Evolutionary conservation across 2,888 invertebrate genomes (phyloP).

Genomic region (Agrenia bidenticulata): DNA sequence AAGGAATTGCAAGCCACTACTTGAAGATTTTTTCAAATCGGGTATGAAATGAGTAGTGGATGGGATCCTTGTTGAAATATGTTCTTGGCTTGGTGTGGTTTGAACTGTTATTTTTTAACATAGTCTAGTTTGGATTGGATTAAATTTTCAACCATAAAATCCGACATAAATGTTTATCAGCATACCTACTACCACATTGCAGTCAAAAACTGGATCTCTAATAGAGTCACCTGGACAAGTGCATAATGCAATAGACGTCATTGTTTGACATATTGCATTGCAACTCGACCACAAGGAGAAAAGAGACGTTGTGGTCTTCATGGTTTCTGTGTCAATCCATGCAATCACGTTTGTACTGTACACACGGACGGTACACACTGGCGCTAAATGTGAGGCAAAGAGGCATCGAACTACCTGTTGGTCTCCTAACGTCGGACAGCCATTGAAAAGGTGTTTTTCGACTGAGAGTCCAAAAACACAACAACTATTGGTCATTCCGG

Average conservation of each 20-base stretch:
- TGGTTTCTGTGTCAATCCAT: slow-evolving; percentile 50
- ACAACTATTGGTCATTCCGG: slow-evolving; percentile 44
- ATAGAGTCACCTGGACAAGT: slow-evolving; percentile 38
- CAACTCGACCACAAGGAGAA: slow-evolving; percentile 46
- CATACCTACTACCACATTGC: slow-evolving; percentile 14
- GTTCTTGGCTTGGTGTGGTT: too few relatives aligned
- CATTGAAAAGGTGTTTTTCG: slow-evolving; percentile 52
- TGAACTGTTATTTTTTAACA: too few relatives aligned
- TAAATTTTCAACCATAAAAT: too few relatives aligned
- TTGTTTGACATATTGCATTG: slow-evolving; percentile 43
- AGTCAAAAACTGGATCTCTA: slow-evolving; percentile 48
- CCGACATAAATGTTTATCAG: too few relatives aligned
- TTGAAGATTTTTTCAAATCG: too few relatives aligned
- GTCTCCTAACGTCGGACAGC: slow-evolving; percentile 53
- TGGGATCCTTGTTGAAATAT: too few relatives aligned
- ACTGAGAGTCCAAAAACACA: slow-evolving; percentile 49
- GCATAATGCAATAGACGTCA: slow-evolving; percentile 42
- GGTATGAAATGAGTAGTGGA: too few relatives aligned
- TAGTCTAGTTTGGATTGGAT: too few relatives aligned
- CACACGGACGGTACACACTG: too few relatives aligned
- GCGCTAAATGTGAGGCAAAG: slow-evolving; percentile 52
- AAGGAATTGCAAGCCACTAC: too few relatives aligned
- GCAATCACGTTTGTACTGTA: slow-evolving; percentile 52
- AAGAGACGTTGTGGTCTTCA: slow-evolving; percentile 46
- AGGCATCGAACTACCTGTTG: slow-evolving; percentile 46